Percentiles rank a stretch among this genome's conserved stretches.
Conservation (phyloP, 1,140 invertebrate genomes). For the Aleiodes sp. region DNA sequence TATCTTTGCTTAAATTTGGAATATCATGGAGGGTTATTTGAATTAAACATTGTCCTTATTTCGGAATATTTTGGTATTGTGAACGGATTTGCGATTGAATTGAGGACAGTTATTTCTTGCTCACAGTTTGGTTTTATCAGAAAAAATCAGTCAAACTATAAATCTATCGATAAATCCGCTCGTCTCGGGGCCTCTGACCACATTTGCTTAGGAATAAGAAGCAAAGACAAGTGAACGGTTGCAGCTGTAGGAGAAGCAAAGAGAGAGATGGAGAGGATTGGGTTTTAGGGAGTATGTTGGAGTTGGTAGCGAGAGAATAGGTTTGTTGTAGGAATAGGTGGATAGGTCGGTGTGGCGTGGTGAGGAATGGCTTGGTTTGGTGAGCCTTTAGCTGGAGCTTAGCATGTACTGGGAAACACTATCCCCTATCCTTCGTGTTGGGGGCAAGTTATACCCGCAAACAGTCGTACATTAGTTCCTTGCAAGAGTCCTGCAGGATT, state of each 20-base stretch:
- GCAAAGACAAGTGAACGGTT: constrained; percentile 55
- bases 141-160: constrained; percentile 45
- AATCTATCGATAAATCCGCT: constrained; percentile 63
- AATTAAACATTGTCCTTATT: too few species aligned
- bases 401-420: constrained; percentile 60
- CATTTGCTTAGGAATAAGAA: constrained; percentile 62
- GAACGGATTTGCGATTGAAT: too few species aligned
- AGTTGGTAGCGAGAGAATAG: not conserved
- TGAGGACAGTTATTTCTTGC: not conserved
- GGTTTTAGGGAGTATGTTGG: not conserved
- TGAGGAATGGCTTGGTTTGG: constrained; percentile 65
- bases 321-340: constrained; percentile 43
- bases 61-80: too few species aligned
- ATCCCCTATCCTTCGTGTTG: constrained; percentile 62
- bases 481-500: constrained; percentile 64
- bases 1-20: not conserved
- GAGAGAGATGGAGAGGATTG: not conserved
- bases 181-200: constrained; percentile 49
- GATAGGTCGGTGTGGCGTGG: constrained; percentile 57
- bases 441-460: constrained; percentile 67
- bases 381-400: constrained; percentile 64
- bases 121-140: not conserved
- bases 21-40: not conserved
- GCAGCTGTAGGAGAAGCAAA: constrained; percentile 28
- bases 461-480: constrained; percentile 68